Base-by-base conservation (phyloP, 1,140 invertebrate genomes). In the Pteromalus puparum region DNA sequence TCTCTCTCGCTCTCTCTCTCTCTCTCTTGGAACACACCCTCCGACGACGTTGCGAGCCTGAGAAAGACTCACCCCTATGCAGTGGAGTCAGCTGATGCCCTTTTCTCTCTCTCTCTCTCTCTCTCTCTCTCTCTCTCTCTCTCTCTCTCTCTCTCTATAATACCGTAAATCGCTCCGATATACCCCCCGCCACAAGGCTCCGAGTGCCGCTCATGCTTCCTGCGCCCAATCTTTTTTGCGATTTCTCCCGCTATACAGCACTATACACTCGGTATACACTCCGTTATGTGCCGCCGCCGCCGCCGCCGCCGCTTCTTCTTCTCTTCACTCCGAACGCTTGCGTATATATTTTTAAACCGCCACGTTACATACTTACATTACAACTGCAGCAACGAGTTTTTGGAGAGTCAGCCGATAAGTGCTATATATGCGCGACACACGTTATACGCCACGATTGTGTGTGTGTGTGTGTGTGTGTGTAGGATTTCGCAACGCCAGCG, bases 1-100 rank as follows among this genome's bases (percentile, higher is more conserved):
- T 61, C 53, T 53, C 48, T 48, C 46, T 88, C 87, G 81, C 46
- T 48, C 48, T 15, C 48, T 53, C 48, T 53, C 15, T 53, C 48
- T 88, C 86, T 85, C 89, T 89, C 90, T 89, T 86, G 87, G 89
- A 87, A 87, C 87, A 87, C 85, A 87, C 88, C 87, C 87, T 88
- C 87, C 87, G 82, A 77, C 67, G 18, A 81, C 83, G 78, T 78
- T 67, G 82, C 74, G 34, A 80, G 38, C 38, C 38, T 38, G 38
- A 38, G 38, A 38, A 48, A 85, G 42, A 73, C 74, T 84, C 79
- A 79, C 67, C 26, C n/a, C 75, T 30, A n/a, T n/a, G 30, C 30
- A 30, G 15, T 1, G 10, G 1, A 68, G n/a, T 68, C 65, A 53
- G 48, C 48, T 53, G 48, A 53, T 53, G 13, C 24, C 65, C 18